Evolutionary conservation across 2,888 invertebrate species (phyloP).

Genomic region (Leptopilina syphax): DNA sequence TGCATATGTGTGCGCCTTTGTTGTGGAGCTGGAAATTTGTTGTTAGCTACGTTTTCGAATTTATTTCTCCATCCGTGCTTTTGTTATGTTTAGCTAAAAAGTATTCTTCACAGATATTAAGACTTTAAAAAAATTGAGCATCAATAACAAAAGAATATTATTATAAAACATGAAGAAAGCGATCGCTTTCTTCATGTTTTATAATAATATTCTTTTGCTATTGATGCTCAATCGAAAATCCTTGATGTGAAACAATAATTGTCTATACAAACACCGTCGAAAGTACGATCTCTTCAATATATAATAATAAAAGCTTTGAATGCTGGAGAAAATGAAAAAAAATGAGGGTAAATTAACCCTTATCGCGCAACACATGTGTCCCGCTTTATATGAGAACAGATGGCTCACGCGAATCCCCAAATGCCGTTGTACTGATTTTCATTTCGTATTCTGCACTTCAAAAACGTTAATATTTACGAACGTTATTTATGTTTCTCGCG

Average conservation of each 20-base stretch:
- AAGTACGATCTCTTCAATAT: not conserved
- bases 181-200: too few relatives aligned
- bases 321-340: not conserved
- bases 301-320: conserved; percentile 2
- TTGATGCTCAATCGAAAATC: too few relatives aligned
- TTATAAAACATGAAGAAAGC: too few relatives aligned
- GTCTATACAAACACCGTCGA: not conserved
- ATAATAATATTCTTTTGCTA: too few relatives aligned
- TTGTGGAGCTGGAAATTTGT: too few relatives aligned
- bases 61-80: too few relatives aligned
- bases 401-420: conserved; percentile 35
- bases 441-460: conserved; percentile 32
- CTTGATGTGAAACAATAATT: not conserved
- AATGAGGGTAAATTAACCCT: conserved; percentile 32
- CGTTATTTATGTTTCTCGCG: conserved; percentile 20
- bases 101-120: too few relatives aligned
- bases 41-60: too few relatives aligned
- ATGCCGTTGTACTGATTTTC: conserved; percentile 30
- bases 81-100: too few relatives aligned
- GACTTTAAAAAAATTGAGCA: too few relatives aligned
- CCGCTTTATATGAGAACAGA: conserved; percentile 23
- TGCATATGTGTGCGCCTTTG: too few relatives aligned
- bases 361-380: conserved; percentile 18
- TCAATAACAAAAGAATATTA: too few relatives aligned
- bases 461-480: conserved; percentile 28